These are phyloP conservation scores for Acheta domesticus DNA, from an alignment of 2,888 invertebrate genomes.

Conservation along the genomic window DNA sequence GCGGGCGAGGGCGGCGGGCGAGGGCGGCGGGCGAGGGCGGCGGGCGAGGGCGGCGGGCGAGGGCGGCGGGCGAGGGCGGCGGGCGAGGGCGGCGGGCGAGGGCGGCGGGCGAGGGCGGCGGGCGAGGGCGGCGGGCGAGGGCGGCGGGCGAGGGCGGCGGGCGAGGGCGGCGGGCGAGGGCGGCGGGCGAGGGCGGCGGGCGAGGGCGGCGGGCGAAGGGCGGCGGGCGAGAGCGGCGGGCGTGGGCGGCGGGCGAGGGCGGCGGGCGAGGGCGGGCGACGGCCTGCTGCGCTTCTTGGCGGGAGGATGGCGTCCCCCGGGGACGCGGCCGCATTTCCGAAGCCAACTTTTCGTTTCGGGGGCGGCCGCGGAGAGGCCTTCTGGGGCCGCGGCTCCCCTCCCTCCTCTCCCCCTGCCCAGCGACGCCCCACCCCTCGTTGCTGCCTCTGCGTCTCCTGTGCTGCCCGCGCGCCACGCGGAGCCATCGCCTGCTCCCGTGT, in stretches of 20 bases:
- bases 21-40: background rate
- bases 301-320: background rate
- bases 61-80: background rate
- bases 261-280: background rate
- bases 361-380: constrained; percentile 18
- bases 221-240: background rate
- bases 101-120: background rate
- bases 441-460: too few species aligned
- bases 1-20: background rate
- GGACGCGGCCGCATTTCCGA: constrained; percentile 1
- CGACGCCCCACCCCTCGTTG: too few species aligned
- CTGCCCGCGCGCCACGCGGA: too few species aligned
- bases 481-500: too few species aligned
- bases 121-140: background rate
- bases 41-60: background rate
- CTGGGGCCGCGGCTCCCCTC: background rate
- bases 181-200: background rate
- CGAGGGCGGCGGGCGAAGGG: background rate
- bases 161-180: background rate
- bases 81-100: background rate
- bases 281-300: background rate
- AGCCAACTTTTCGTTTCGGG: constrained; percentile 4
- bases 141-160: background rate
- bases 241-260: background rate
- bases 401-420: too few species aligned